Evolutionary conservation across 2,113 vertebrate genomes (phyloP).

Genomic region (Grallaria varia): DNA sequence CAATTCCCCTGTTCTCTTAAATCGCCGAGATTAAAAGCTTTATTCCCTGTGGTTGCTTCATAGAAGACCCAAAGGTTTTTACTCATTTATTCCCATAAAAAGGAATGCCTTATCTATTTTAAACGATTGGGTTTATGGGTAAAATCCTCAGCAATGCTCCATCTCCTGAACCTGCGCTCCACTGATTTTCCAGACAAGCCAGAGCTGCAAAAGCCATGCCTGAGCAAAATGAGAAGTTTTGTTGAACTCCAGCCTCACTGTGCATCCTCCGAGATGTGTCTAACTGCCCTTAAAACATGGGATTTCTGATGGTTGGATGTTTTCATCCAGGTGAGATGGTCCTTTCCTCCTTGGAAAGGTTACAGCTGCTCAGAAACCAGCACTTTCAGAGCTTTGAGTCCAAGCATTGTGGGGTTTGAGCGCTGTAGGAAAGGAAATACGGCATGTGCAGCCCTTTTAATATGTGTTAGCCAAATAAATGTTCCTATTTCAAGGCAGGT

Average conservation of each 20-base stretch:
- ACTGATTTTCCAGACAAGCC: not conserved
- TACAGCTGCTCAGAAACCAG: not conserved
- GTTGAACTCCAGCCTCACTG: not conserved
- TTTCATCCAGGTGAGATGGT: not conserved
- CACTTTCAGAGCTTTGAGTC: not conserved
- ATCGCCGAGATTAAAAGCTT: not conserved
- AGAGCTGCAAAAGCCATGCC: not conserved
- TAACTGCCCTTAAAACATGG: rapidly evolving
- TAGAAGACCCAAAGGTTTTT: not conserved
- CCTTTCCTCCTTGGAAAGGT: not conserved
- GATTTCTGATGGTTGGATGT: not conserved
- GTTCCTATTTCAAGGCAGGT: not conserved
- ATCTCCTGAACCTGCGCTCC: rapidly evolving
- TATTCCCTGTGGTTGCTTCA: not conserved
- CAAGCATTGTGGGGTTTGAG: not conserved
- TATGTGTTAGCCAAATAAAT: not conserved
- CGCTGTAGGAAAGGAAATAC: not conserved
- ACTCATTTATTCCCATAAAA: not conserved
- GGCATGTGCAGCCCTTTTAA: not conserved
- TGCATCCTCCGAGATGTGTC: rapidly evolving
- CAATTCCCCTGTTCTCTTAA: not conserved
- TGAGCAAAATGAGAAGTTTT: not conserved
- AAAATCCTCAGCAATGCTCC: not conserved
- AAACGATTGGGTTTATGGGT: not conserved
- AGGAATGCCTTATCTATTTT: not conserved